phyloP scores from a whole-genome alignment of 2,888 invertebrate genomes.

The Scaptomyza polygonia region DNA sequence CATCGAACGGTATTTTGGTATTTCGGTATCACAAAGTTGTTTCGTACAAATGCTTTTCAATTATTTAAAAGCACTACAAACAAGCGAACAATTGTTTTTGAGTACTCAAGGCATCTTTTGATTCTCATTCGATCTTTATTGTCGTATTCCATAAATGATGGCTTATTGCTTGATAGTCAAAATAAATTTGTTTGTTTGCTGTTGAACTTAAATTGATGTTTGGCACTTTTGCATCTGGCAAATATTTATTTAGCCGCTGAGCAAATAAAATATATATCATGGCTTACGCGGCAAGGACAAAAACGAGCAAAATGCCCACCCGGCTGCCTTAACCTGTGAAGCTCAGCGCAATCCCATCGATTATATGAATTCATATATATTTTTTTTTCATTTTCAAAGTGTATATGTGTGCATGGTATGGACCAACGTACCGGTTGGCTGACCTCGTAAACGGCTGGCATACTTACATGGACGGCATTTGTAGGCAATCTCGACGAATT shows the following conservation, averaged over 20 bases:
- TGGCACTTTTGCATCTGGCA: constrained; percentile 66
- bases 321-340: constrained; percentile 20
- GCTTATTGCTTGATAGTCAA: constrained; percentile 37
- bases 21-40: background rate
- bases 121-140: background rate
- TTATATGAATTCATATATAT: constrained; percentile 31
- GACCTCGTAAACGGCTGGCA: constrained; percentile 47
- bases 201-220: constrained; percentile 66
- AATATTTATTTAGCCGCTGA: constrained; percentile 64
- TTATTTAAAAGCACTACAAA: background rate
- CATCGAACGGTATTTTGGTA: background rate
- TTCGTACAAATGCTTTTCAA: background rate
- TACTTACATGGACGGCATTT: constrained; percentile 98
- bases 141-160: constrained; percentile 24
- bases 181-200: constrained; percentile 59
- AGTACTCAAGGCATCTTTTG: background rate
- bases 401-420: constrained; percentile 15
- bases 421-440: constrained; percentile 33
- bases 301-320: constrained; percentile 16
- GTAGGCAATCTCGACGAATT: constrained; percentile 97
- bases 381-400: constrained; percentile 27
- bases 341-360: constrained; percentile 44
- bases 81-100: background rate
- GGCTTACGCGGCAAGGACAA: constrained; percentile 50
- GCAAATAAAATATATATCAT: constrained; percentile 65